Evolutionary conservation across 2,113 vertebrate species (phyloP), one percentile per base, ranked within the genome.

Genomic region (Dascyllus trimaculatus): DNA sequence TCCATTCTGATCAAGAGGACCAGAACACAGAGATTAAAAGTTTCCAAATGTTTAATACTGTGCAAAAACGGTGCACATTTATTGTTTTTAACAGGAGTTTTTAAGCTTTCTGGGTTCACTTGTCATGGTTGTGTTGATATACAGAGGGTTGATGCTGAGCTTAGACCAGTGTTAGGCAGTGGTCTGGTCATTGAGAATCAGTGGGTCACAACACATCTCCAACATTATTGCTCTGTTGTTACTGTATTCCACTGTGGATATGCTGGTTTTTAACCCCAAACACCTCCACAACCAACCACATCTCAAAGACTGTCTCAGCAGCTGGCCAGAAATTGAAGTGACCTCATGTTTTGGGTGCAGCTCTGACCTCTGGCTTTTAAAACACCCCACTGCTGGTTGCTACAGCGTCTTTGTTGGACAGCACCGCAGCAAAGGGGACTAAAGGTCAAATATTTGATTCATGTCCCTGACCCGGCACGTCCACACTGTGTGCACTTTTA

Each of bases 391-490:
- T 35, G 4, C 21, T 25, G 7, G 59, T 22, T 13, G 1, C 40
- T 25, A 51, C 22, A 18, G 15, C 25, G 46, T 71, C 19, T 48
- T 56, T 61, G 26, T n/a, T 22, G 58, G 58, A 53, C 65, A 35
- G 51, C 4, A 2, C 21, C 45, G 5, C 35, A 8, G 24, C 19
- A 24, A 19, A 35, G 67, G 32, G 11, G 9, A 65, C 2, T 59
- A 38, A 71, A 64, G 56, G 56, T 57, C 73, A 75, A n/a, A 67
- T 13, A 52, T 65, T 9, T 22, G 32, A 67, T 17, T 59, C 35
- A 3, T 19, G 26, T 17, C 22, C 25, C 13, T 25, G 58, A 78
- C 51, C 49, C 26, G 65, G 35, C 59, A 48, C 0, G 5, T 32
- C 14, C 7, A 18, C 3, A 5, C 32, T 8, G 18, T 10, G 38